Evolutionary conservation across 2,888 invertebrate genomes (phyloP), one percentile per base, ranked within the genome.

Genomic region (Sericinus montela): DNA sequence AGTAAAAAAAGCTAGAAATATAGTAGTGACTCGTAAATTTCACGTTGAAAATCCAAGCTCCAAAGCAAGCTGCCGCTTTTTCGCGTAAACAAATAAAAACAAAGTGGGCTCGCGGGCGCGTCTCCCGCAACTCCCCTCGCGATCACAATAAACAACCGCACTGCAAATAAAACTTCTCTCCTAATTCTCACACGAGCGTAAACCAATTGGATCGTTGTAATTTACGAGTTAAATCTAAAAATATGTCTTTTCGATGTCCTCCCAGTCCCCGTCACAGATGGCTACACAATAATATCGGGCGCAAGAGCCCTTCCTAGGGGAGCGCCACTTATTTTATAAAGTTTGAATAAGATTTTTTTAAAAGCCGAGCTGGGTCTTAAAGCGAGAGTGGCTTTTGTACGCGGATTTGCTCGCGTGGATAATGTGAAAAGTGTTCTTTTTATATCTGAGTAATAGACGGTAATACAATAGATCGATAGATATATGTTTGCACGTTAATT

Each of bases 261-360:
- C 72, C 72, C 70, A 60, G 57, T 68, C 67, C 63, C 68, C 78
- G 86, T 83, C 86, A 81, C 87, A 88, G 87, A 86, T 87, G 87
- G 85, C 81, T 84, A 72, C 85, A 84, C 87, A 85, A 86, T 85
- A 86, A 81, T 81, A 80, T 75, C 75, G 63, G 64, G 68, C 64
- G 63, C 54, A 56, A 67, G 74, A 68, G 80, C 84, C 76, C 75
- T 75, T 63, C 65, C 55, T 69, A 81, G 75, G 83, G 84, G 80
- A 69, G 66, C 72, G 57, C 71, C 78, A 78, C 80, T 84, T 80
- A 83, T 81, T 84, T 78, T 85, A 82, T 81, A 85, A 86, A 87
- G 83, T 87, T 87, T 86, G 79, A 88, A 87, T 87, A 87, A 87
- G 86, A 86, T 83, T 86, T 87, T n/a, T n/a, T 84, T 80, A 87